Percentiles rank a stretch among this genome's conserved stretches.
These are phyloP conservation scores for Drosophila insularis DNA, from an alignment of 1,140 invertebrate genomes.

Conservation along the genomic window DNA sequence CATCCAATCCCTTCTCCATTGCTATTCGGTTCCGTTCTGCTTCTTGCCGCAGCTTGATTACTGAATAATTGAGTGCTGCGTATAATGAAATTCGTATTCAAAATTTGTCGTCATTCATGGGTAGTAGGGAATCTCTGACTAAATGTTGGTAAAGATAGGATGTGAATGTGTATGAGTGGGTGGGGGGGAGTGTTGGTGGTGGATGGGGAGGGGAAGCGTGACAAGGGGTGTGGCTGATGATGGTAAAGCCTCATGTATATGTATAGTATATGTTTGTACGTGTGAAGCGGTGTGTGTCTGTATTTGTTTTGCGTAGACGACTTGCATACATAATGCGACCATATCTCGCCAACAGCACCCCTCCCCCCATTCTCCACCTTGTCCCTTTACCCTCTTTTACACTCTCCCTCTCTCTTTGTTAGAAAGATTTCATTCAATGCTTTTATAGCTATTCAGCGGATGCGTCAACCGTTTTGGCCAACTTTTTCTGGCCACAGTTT, in stretches of 20 bases:
- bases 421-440: constrained; percentile 67
- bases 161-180: too few species aligned
- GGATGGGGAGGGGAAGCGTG: constrained; percentile 25
- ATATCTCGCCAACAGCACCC: background rate
- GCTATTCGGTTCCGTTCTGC: background rate
- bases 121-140: constrained; percentile 56
- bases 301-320: constrained; percentile 71
- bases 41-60: constrained; percentile 63
- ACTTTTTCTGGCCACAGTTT: constrained; percentile 47
- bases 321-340: constrained; percentile 73
- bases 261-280: constrained; percentile 29
- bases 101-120: constrained; percentile 76
- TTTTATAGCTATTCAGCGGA: constrained; percentile 77
- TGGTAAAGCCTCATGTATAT: constrained; percentile 23
- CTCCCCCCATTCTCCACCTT: background rate
- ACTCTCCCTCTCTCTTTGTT: constrained; percentile 18
- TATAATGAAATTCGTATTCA: constrained; percentile 80
- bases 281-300: constrained; percentile 45
- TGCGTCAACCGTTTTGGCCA: constrained; percentile 72
- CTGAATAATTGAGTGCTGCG: constrained; percentile 78
- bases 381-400: constrained; percentile 26
- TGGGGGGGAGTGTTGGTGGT: too few species aligned
- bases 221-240: background rate
- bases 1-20: background rate
- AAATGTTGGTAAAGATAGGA: constrained; percentile 54